A percentile compares a stretch with the other conserved stretches of the same genome.
Conservation (phyloP, 1,140 invertebrate genomes). For the Heliconius himera region DNA sequence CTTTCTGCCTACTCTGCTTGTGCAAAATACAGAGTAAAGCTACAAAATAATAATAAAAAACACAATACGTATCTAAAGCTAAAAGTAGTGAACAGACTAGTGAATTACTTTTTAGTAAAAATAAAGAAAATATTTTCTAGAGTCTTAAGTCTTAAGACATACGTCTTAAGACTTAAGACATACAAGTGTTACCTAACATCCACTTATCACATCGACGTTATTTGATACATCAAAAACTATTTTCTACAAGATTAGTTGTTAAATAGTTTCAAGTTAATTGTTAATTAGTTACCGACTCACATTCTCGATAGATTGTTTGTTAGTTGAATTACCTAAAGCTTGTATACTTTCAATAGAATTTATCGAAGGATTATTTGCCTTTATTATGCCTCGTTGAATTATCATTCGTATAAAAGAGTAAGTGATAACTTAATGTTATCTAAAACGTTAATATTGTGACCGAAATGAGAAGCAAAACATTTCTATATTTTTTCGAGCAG, state of each 20-base stretch:
- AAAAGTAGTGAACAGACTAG: too few relatives aligned
- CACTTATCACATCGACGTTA: slow-evolving; percentile 9
- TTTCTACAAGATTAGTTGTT: background rate
- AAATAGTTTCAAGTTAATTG: background rate
- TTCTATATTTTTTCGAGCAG: too few relatives aligned
- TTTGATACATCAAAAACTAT: background rate
- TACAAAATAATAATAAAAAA: too few relatives aligned
- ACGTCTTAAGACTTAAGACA: too few relatives aligned
- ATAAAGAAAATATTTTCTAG: background rate
- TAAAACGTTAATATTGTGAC: too few relatives aligned
- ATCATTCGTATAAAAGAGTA: too few relatives aligned
- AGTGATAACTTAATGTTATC: too few relatives aligned
- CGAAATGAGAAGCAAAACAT: too few relatives aligned
- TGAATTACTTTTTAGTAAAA: too few relatives aligned
- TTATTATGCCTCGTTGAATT: background rate
- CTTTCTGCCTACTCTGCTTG: too few relatives aligned
- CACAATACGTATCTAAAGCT: too few relatives aligned
- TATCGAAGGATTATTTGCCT: background rate
- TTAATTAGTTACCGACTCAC: background rate
- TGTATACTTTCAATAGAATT: background rate
- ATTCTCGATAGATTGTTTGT: background rate
- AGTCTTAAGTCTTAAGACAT: background rate
- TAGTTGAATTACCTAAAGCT: background rate
- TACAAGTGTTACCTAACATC: background rate
- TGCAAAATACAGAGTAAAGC: too few relatives aligned